Evolutionary conservation across 2,113 vertebrate species (phyloP), one percentile per base, ranked within the genome.

Genomic region (Balaenoptera acutorostrata): DNA sequence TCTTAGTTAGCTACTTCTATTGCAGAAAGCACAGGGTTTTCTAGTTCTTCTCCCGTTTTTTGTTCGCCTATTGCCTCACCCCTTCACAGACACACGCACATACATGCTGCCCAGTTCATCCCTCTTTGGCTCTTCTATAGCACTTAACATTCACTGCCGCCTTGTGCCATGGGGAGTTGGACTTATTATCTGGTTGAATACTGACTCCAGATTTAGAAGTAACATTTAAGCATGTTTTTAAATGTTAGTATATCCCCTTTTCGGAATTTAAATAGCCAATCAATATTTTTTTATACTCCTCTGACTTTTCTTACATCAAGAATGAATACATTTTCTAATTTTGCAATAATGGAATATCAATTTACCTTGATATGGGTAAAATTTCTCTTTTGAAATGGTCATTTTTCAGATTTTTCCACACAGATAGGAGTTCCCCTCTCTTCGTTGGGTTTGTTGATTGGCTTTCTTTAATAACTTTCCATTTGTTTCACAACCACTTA

Each of bases 241-340:
- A 82, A 61, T 41, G 44, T 94, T 66, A 49, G 5, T 64, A 7
- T 63, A 85, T 2, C 12, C 12, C 6, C 15, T 78, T 88, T 55
- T 95, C 41, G 72, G 69, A 96, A 93, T 94, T 93, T 72, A 96
- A 64, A 49, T 90, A 92, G 44, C 71, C 1, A 33, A 8, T 89
- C 21, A 66, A 0, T 90, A 15, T 49, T 64, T 52, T 90, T 80
- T 88, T 74, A 27, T 88, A 55, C 4, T 94, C 46, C 12, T 59
- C 15, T 61, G 25, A 64, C 41, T 75, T 95, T 64, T 44, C 74
- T 29, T 55, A 15, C 17, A 72, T 61, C 9, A 41, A 36, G 41
- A 91, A 57, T 78, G 25, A 93, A 72, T 96, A 81, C 12, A 23
- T 66, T 94, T 95, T 75, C 46, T 68, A 59, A 61, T 78, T 94